phyloP scores from a whole-genome alignment of 2,113 vertebrate genomes.

The Chloropsis cyanopogon region DNA sequence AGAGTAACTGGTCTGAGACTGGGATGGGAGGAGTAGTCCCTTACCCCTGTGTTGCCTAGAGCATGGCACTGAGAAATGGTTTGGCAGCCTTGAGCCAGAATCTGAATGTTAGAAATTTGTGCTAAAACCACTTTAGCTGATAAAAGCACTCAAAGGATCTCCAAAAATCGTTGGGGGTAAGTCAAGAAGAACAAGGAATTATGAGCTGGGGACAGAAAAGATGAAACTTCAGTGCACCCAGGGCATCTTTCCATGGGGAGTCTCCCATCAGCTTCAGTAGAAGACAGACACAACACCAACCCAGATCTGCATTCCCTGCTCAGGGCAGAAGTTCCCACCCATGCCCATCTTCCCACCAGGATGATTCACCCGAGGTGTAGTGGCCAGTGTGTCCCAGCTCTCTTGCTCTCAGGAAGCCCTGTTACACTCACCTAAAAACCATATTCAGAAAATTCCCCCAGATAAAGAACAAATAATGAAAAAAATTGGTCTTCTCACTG shows the following conservation, averaged over 20 bases:
- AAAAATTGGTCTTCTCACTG: not conserved
- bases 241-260: rapidly evolving
- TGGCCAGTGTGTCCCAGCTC: not conserved
- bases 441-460: not conserved
- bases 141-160: not conserved
- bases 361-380: rapidly evolving
- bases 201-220: rapidly evolving
- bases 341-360: not conserved
- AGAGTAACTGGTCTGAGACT: not conserved
- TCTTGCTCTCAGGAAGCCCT: not conserved
- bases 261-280: not conserved
- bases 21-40: not conserved
- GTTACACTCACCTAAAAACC: not conserved
- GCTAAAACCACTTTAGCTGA: not conserved
- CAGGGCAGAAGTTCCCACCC: not conserved
- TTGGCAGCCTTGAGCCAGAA: not conserved
- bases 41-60: not conserved
- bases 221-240: not conserved
- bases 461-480: not conserved
- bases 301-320: not conserved
- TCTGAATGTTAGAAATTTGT: not conserved
- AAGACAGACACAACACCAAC: not conserved
- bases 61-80: not conserved
- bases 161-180: not conserved
- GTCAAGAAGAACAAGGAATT: not conserved